Conservation (phyloP, 2,113 vertebrate genomes). For the Austrofundulus limnaeus region DNA sequence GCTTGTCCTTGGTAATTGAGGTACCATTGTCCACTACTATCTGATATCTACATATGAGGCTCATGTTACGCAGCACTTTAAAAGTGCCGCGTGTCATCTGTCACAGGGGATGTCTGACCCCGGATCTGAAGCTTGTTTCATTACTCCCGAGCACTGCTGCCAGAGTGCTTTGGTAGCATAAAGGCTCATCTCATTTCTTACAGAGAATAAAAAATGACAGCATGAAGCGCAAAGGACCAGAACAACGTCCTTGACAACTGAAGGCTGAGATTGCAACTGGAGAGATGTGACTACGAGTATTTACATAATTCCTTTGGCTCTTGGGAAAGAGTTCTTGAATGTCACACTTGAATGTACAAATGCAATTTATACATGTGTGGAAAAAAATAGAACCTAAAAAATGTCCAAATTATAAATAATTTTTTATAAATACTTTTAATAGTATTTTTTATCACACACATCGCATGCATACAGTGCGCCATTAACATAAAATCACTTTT, state of each 20-base stretch:
- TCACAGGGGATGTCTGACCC: slow-evolving; percentile 47
- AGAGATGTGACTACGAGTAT: slow-evolving; percentile 65
- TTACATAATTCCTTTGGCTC: slow-evolving; percentile 56
- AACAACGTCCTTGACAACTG: slow-evolving; percentile 56
- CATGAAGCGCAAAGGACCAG: slow-evolving; percentile 54
- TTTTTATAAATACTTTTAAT: too few relatives aligned
- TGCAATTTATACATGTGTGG: slow-evolving; percentile 7
- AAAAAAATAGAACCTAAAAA: slow-evolving; percentile 1
- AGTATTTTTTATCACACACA: background rate
- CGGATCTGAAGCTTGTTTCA: slow-evolving; percentile 57
- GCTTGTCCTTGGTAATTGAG: slow-evolving; percentile 66
- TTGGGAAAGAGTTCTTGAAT: slow-evolving; percentile 24
- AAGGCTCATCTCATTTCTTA: slow-evolving; percentile 62
- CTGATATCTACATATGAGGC: slow-evolving; percentile 73
- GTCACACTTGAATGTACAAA: background rate
- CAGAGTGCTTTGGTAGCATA: slow-evolving; percentile 53
- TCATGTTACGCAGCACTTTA: slow-evolving; percentile 74
- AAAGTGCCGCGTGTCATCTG: slow-evolving; percentile 75
- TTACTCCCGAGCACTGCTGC: slow-evolving; percentile 60
- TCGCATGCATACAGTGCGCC: background rate
- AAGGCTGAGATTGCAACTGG: slow-evolving; percentile 68
- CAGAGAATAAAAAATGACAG: slow-evolving; percentile 70
- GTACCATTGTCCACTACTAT: slow-evolving; percentile 64
- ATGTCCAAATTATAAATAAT: slow-evolving; percentile 1
- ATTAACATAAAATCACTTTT: background rate